Conservation (phyloP, 2,888 invertebrate genomes). For the Acanthococcus lagerstroemiae region DNA sequence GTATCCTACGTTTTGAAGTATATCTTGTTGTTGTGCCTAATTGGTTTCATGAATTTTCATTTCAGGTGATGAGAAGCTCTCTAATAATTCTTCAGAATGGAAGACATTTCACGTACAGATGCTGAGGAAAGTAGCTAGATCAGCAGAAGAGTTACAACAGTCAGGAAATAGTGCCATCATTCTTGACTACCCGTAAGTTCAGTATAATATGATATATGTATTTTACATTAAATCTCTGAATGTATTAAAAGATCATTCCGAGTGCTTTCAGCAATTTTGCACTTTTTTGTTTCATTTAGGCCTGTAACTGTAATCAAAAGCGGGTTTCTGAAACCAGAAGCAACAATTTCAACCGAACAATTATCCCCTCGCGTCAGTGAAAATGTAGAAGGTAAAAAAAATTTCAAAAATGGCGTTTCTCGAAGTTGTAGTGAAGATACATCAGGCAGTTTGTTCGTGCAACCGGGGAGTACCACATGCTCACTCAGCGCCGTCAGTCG, state of each 20-base stretch:
- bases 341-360: neutral
- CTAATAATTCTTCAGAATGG: neutral
- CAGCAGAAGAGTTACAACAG: conserved; percentile 6
- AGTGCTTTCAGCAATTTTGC: neutral
- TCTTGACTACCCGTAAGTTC: conserved; percentile 23
- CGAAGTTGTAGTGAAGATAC: conserved; percentile 18
- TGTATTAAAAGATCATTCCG: neutral
- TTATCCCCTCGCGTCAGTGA: too few relatives aligned
- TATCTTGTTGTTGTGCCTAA: too few relatives aligned
- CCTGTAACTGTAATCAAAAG: conserved; percentile 9
- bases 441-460: conserved; percentile 4
- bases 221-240: neutral
- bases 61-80: neutral
- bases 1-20: too few relatives aligned
- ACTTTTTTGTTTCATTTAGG: neutral
- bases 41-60: neutral
- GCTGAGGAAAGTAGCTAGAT: conserved; percentile 11
- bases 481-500: conserved; percentile 21
- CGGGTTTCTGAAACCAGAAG: neutral
- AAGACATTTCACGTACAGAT: conserved; percentile 17
- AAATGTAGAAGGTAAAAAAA: neutral
- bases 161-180: neutral
- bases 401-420: conserved; percentile 1
- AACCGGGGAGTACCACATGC: conserved; percentile 2
- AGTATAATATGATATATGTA: neutral